Conservation (phyloP, 2,113 vertebrate species). For the Coryphaenoides rupestris region DNA sequence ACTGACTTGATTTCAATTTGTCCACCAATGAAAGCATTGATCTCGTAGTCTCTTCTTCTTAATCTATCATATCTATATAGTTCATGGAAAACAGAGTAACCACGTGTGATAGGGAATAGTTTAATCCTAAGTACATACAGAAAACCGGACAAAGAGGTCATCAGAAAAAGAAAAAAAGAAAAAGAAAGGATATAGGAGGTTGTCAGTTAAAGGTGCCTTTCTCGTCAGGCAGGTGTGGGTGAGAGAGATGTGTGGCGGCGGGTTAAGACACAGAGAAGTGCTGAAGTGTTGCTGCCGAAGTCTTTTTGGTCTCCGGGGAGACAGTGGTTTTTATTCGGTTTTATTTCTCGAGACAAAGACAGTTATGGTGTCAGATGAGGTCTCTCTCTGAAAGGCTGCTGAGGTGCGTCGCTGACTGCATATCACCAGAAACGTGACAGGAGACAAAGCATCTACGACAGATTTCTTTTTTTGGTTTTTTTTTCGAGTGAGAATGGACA, state of each 20-base stretch:
- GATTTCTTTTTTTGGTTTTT: constrained; percentile 18
- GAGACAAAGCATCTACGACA: constrained; percentile 3
- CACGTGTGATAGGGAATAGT: constrained; percentile 52
- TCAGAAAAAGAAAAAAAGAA: constrained; percentile 42
- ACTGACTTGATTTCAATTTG: neutral
- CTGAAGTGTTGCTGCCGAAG: no score
- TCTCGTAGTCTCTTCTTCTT: neutral
- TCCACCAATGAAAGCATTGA: neutral
- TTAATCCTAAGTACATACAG: constrained; percentile 71
- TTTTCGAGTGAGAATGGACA: constrained; percentile 50
- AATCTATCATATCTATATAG: neutral
- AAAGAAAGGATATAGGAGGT: constrained; percentile 16
- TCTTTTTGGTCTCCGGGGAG: constrained; percentile 45
- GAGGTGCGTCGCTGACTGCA: constrained; percentile 49
- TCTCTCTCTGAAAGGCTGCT: constrained; percentile 40
- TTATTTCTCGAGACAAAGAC: constrained; percentile 50
- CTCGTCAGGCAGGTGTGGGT: constrained; percentile 35
- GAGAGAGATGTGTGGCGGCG: constrained; percentile 34
- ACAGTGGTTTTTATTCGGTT: no score
- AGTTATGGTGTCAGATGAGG: constrained; percentile 18
- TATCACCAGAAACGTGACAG: constrained; percentile 24
- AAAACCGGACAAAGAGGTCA: constrained; percentile 50
- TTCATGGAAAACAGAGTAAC: constrained; percentile 6
- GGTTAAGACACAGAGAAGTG: constrained; percentile 46
- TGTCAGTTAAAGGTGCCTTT: constrained; percentile 14